These are phyloP conservation scores for Porites evermanni DNA, from an alignment of 92 coral and sea anemone genomes.

Conservation along the genomic window DNA sequence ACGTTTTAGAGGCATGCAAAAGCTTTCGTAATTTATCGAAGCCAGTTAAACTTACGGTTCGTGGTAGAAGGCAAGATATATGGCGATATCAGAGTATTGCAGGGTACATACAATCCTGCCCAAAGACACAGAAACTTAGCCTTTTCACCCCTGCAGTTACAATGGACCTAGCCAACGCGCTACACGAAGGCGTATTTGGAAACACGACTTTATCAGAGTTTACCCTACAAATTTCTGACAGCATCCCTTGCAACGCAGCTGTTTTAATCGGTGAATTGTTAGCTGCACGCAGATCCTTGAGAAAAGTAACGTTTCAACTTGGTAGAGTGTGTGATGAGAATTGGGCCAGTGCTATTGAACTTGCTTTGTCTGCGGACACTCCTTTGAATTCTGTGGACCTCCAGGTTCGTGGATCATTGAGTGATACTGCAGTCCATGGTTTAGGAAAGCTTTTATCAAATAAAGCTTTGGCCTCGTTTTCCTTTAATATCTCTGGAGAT, in stretches of 20 bases:
- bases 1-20: not conserved
- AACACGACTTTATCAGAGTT: not conserved
- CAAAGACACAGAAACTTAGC: too few relatives aligned
- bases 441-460: not conserved
- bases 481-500: not conserved
- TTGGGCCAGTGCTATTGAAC: slow-evolving; percentile 4
- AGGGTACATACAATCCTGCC: too few relatives aligned
- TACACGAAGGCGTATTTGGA: not conserved
- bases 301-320: not conserved
- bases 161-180: too few relatives aligned
- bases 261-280: not conserved
- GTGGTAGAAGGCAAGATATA: too few relatives aligned
- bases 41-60: not conserved
- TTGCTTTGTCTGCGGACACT: not conserved
- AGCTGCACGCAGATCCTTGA: not conserved
- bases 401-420: not conserved
- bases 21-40: not conserved
- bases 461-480: not conserved
- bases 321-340: not conserved
- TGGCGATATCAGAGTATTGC: too few relatives aligned
- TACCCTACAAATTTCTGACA: rapidly evolving
- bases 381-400: slow-evolving; percentile 16
- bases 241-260: not conserved
- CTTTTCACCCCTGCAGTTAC: not conserved
- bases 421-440: not conserved